Evolutionary conservation across 2,888 invertebrate species (phyloP), one percentile per base, ranked within the genome.

Genomic region (Lithophane semibrunnea): DNA sequence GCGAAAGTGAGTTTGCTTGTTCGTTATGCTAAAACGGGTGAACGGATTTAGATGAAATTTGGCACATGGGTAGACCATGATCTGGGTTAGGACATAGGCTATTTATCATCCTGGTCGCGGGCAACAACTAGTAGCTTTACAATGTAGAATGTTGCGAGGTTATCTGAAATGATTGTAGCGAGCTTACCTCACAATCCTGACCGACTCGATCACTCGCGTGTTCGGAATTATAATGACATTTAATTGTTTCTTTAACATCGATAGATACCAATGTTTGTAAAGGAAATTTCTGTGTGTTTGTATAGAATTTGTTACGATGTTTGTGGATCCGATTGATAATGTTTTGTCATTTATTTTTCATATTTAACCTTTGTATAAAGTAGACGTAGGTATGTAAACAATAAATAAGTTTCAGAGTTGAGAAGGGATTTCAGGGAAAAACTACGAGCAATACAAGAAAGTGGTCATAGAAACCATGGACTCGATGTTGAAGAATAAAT

Each of bases 141-240:
- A 65, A 70, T 56, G 42, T 49, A 67, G 49, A 71, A 47, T n/a
- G 7, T 29, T 44, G 58, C 10, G 65, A 52, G 18, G 61, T 77
- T 61, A 81, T 83, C 77, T 63, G 2, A 49, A 76, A 58, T 54
- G 13, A 47, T 44, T 37, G 9, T 54, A 61, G 58, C 21, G 29
- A 47, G 66, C 44, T 73, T 47, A 73, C 60, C 78, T 58, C 37
- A 64, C n/a, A 72, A 24, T 56, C 29, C 58, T 44, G 52, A 16
- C 21, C 24, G 65, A 21, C 42, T 60, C 44, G 49, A 73, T 67
- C 56, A 12, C 3, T 65, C 21, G 47, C 84, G 70, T 82, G 82
- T 64, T 64, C 44, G 54, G 79, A 82, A 82, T 82, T 68, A 47
- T 54, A 83, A 82, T 60, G 16, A 83, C 13, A 29, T 71, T 13